These are phyloP conservation scores for Athene cunicularia DNA, from an alignment of 2,113 vertebrate genomes.

Conservation along the genomic window DNA sequence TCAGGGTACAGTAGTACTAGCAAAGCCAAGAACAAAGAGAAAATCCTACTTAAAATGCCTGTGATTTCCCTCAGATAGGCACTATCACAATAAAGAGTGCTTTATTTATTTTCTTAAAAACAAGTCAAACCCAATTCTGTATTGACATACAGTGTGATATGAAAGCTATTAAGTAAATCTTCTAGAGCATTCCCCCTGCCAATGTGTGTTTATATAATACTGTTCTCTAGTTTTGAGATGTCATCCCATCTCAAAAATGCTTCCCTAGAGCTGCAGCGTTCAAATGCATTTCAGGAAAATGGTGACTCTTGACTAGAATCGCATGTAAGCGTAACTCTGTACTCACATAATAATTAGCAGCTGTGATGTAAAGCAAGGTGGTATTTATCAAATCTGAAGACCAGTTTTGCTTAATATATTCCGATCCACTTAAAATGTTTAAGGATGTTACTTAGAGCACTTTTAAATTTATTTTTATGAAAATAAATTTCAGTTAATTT, in stretches of 20 bases:
- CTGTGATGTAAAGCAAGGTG: not conserved
- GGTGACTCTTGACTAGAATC: not conserved
- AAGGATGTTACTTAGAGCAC: not conserved
- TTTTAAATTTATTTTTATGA: not conserved
- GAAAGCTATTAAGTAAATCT: not conserved
- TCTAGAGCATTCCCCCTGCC: not conserved
- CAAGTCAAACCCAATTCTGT: not conserved
- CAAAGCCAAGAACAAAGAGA: slow-evolving; percentile 39
- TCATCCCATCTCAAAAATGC: not conserved
- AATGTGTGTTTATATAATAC: not conserved
- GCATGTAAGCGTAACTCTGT: not conserved
- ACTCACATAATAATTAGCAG: not conserved
- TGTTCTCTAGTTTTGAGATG: not conserved
- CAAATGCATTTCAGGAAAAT: not conserved
- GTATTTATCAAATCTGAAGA: not conserved
- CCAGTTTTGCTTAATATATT: not conserved
- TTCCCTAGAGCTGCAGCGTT: not conserved
- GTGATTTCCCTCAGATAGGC: not conserved
- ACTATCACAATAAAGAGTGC: not conserved
- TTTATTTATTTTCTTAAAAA: not conserved
- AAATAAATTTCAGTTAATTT: not conserved
- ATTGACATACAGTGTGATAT: not conserved
- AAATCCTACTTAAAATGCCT: not conserved
- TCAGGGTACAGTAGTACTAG: slow-evolving; percentile 1
- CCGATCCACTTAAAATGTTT: not conserved